Conservation (phyloP, 2,888 invertebrate genomes). For the Drosophila antonietae region DNA sequence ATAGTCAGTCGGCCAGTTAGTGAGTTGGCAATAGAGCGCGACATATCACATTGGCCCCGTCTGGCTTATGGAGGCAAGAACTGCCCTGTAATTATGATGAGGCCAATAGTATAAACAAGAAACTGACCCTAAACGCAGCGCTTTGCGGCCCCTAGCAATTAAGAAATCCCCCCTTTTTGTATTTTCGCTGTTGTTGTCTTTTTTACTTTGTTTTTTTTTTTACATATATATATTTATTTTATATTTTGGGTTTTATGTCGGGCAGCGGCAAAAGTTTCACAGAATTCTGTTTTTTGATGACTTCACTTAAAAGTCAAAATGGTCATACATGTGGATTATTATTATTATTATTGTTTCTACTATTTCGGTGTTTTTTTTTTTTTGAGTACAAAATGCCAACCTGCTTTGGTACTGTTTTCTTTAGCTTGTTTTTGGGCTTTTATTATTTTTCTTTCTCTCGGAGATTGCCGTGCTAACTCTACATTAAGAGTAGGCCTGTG, state of each 20-base stretch:
- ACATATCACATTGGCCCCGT: constrained; percentile 73
- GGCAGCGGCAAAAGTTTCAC: constrained; percentile 69
- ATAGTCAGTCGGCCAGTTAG: constrained; percentile 36
- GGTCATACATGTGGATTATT: constrained; percentile 64
- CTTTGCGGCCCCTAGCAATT: constrained; percentile 66
- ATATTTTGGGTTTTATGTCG: constrained; percentile 54
- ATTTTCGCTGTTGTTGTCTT: constrained; percentile 14
- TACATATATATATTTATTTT: constrained; percentile 18
- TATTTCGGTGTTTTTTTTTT: constrained; percentile 12
- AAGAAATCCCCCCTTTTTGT: constrained; percentile 69
- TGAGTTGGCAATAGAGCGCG: constrained; percentile 65
- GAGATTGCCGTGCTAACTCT: constrained; percentile 47
- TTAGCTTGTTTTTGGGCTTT: constrained; percentile 35
- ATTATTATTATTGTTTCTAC: constrained; percentile 65
- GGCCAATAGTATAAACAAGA: constrained; percentile 69
- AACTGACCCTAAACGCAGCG: constrained; percentile 68
- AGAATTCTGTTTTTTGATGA: constrained; percentile 79
- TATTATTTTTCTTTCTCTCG: constrained; percentile 8
- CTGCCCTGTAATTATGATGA: constrained; percentile 75
- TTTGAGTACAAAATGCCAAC: constrained; percentile 44
- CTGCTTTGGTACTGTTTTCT: constrained; percentile 24
- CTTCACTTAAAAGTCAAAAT: constrained; percentile 79
- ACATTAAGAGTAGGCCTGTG: constrained; percentile 61
- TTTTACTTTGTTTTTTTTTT: constrained; percentile 19
- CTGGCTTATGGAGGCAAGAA: constrained; percentile 63